Evolutionary conservation across 2,888 invertebrate genomes (phyloP), one percentile per base, ranked within the genome.

Genomic region (Heterodera filipjevi): DNA sequence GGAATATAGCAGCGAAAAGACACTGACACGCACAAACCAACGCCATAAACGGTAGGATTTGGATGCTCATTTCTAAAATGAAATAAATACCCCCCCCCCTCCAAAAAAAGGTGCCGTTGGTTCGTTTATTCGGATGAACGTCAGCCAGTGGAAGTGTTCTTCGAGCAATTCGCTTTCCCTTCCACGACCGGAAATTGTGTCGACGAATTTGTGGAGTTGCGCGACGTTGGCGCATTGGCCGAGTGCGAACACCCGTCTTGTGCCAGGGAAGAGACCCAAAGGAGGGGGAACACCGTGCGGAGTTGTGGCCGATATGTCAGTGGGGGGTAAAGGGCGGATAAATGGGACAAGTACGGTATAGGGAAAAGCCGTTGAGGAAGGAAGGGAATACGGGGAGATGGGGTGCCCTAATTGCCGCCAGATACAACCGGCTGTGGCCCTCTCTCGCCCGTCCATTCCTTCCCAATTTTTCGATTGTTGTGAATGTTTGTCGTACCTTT

Each of bases 241-340:
- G 80, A 86, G 49, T 85, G 85, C 78, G 75, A 81, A 30, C 85
- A 85, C 80, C 86, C 85, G 8, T 82, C 86, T 0, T 85, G 85
- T 76, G 81, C 84, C 10, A 78, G 44, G 59, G 78, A 75, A 16
- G 77, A 78, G 32, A 44, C 70, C 27, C 71, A 77, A 14, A 72
- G 39, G 16, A 66, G 66, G 44, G 75, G 59, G 35, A 76, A 68
- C 35, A 76, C 80, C n/a, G n/a, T 81, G 27, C 70, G 84, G 44
- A 81, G 66, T 39, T 84, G 84, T 35, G 82, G 84, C 16, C 71
- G 66, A 19, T 46, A 77, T 77, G 81, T 64, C 12, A 71, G 68
- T n/a, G 59, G 3, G n/a, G 59, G 49, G 49, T 3, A 49, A 8
- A 27, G 59, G 59, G n/a, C n/a, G 59, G 59, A 49, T 49, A 14